These are phyloP conservation scores for Dendropsophus ebraccatus DNA, from an alignment of 2,113 vertebrate species.

Conservation along the genomic window DNA sequence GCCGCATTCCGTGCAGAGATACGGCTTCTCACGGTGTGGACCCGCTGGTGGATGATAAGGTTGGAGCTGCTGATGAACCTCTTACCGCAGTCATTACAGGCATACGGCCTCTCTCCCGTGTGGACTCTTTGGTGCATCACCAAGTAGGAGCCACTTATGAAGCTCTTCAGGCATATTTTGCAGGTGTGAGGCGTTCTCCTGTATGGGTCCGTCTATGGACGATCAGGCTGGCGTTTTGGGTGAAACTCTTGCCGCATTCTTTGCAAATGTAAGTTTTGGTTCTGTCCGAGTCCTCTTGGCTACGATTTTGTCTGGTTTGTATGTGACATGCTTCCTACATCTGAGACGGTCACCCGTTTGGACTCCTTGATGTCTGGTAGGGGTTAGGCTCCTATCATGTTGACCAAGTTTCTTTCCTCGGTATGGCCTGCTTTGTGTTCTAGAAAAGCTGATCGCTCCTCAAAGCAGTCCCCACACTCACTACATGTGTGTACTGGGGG, in stretches of 20 bases:
- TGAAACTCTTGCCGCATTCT: slow-evolving; percentile 67
- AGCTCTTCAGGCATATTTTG: slow-evolving; percentile 66
- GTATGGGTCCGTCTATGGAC: slow-evolving; percentile 68
- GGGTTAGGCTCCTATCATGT: slow-evolving; percentile 55
- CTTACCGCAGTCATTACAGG: slow-evolving; percentile 61
- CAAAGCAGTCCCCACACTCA: slow-evolving; percentile 38
- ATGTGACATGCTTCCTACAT: slow-evolving; percentile 68
- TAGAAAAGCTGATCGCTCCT: slow-evolving; percentile 14
- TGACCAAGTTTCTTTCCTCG: background rate
- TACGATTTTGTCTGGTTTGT: slow-evolving; percentile 65
- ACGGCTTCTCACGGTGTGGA: slow-evolving; percentile 65
- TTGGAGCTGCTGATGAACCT: slow-evolving; percentile 63
- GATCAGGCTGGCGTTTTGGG: slow-evolving; percentile 67
- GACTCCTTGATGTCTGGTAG: slow-evolving; percentile 63
- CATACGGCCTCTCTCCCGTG: slow-evolving; percentile 61
- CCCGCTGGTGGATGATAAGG: slow-evolving; percentile 64
- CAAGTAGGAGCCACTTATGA: slow-evolving; percentile 68
- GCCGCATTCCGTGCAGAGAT: slow-evolving; percentile 57
- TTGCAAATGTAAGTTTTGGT: slow-evolving; percentile 59
- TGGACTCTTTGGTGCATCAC: slow-evolving; percentile 63
- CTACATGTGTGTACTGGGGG: slow-evolving; percentile 4
- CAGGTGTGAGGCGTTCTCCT: slow-evolving; percentile 68
- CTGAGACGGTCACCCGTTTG: slow-evolving; percentile 66
- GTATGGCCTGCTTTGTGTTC: slow-evolving; percentile 36
- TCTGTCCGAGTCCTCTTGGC: slow-evolving; percentile 60